Evolutionary conservation across 2,888 invertebrate species (phyloP), one percentile per base, ranked within the genome.

Genomic region (Tridacna crocea): DNA sequence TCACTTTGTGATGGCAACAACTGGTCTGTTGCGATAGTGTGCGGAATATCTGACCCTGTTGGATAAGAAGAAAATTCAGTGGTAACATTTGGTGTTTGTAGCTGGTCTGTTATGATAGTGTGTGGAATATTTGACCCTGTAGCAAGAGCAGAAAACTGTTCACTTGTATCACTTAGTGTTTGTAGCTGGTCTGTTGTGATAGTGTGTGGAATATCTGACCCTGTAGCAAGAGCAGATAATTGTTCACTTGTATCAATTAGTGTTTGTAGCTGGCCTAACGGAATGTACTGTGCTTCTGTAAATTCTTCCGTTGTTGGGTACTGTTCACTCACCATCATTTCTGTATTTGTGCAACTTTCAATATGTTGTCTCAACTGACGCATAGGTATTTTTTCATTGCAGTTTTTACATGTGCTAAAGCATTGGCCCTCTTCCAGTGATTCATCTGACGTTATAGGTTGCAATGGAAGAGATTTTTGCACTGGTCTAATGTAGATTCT

Each of bases 401-500:
- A 81, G 10, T 26, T 46, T 51, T 72, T 61, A 75, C 81, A 81
- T 8, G 26, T 24, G 47, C 46, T 47, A 47, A 55, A 55, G n/a
- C 13, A 24, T 22, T 24, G 27, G 55, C 55, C 13, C 27, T 26
- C 36, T 55, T 72, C 58, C 15, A 24, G 8, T 55, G 66, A 27
- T 13, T 36, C 27, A 36, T 36, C 36, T 27, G 12, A 17, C 36
- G n/a, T 26, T 36, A 36, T 4, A 19, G 46, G 36, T 17, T 27
- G 15, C 36, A 27, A 17, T 27, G n/a, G 19, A 22, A 66, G 46
- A 12, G 46, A 65, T n/a, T 68, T 60, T 61, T 81, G 81, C n/a
- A 84, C 76, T n/a, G 79, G 81, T 24, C 84, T 19, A 12, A 84
- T 58, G 55, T 79, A 84, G 8, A 79, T 77, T 26, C 51, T 72